Evolutionary conservation across 1,140 invertebrate species (phyloP), one percentile per base, ranked within the genome.

Genomic region (Cephus cinctus): DNA sequence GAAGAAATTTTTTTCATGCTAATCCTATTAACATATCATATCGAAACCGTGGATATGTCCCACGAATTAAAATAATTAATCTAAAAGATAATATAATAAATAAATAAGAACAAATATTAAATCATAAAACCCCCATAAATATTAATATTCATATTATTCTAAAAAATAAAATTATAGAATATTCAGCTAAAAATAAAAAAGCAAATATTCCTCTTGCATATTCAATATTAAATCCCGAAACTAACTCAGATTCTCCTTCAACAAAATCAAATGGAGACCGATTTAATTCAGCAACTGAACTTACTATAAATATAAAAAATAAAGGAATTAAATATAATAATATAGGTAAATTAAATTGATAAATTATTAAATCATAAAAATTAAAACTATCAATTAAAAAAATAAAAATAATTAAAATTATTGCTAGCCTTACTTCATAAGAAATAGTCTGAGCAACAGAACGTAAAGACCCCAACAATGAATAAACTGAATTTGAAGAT

Each of bases 211-310:
- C 76, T 65, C 79, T 79, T 75, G 78, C 78, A 79, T 85, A 88
- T 57, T 88, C 86, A 65, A 83, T 73, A 82, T 88, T 88, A 86
- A 85, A 89, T 5, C 85, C 85, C 20, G 83, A 89, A 59, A 88
- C 83, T 77, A 88, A 80, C 67, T 89, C 85, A 35, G 81, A 85
- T 65, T 89, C 84, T 0, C 83, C 83, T 61, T 88, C 85, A 59
- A 83, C 78, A 80, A 89, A 87, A 86, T 89, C 86, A 86, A 87
- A 88, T 50, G 84, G 85, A 62, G 82, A 81, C 0, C 85, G 86
- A 81, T 87, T 88, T 59, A 81, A 83, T 70, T 88, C 85, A 39
- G 83, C 84, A 69, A 87, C 77, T 55, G 72, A 76, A 54, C 80
- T 82, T 57, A 76, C 66, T 58, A 84, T 75, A 61, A 80, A 81